Evolutionary conservation across 2,113 vertebrate species (phyloP).

Genomic region (Scalopus aquaticus): DNA sequence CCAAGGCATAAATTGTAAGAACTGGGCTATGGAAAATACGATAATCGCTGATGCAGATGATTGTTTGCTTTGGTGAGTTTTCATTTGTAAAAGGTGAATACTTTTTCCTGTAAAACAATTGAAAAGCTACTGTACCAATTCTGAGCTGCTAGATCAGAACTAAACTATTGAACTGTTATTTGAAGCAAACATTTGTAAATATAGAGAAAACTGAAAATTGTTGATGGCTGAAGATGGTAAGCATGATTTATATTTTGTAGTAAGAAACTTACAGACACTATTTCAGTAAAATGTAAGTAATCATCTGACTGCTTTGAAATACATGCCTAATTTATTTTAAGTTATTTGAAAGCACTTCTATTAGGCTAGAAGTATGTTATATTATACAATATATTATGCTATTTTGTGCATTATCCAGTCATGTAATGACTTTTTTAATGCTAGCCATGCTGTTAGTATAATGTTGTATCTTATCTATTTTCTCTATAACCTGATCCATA

Average conservation of each 20-base stretch:
- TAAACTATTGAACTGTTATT: neutral
- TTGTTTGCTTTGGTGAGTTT: neutral
- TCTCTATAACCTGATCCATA: neutral
- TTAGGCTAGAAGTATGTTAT: neutral
- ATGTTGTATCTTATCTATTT: neutral
- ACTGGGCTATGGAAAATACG: neutral
- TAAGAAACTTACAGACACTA: neutral
- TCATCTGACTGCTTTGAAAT: neutral
- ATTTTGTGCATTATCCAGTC: neutral
- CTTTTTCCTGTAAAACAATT: neutral
- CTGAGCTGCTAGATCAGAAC: neutral
- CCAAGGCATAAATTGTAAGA: neutral
- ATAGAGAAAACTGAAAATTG: slow-evolving; percentile 6
- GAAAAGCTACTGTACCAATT: neutral
- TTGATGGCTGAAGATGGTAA: neutral
- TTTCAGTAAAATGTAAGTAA: neutral
- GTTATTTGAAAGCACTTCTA: neutral
- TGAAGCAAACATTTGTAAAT: slow-evolving; percentile 7
- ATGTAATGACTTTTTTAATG: neutral
- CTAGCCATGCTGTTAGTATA: neutral
- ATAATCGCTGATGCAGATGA: neutral
- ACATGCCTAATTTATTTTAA: neutral
- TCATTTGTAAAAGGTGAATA: neutral
- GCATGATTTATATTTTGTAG: neutral
- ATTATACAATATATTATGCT: neutral